These are phyloP conservation scores for Cryptus armator DNA, from an alignment of 2,888 invertebrate genomes.

Conservation along the genomic window DNA sequence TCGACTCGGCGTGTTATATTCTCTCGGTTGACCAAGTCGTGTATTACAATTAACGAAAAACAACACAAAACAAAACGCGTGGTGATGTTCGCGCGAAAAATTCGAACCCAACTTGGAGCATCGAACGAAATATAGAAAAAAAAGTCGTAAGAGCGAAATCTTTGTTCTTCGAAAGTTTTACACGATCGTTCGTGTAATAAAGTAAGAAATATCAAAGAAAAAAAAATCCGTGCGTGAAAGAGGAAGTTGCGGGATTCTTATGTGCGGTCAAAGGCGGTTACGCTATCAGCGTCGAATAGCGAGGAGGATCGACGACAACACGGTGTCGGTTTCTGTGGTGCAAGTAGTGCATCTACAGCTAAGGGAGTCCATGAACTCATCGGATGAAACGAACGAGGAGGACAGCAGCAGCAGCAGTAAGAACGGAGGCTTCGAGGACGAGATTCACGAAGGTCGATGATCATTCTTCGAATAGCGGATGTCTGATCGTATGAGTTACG, in stretches of 20 bases:
- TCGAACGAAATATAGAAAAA: too few species aligned
- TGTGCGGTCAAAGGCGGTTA: slow-evolving; percentile 70
- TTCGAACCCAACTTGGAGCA: too few species aligned
- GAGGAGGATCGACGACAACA: slow-evolving; percentile 50
- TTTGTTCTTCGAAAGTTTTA: not conserved
- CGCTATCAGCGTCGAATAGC: slow-evolving; percentile 68
- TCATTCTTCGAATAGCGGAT: slow-evolving; percentile 46
- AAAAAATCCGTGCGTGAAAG: slow-evolving; percentile 33
- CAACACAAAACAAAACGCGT: not conserved
- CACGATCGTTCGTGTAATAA: not conserved
- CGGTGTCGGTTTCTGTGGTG: slow-evolving; percentile 14
- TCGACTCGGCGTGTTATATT: not conserved
- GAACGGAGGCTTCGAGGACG: slow-evolving; percentile 57
- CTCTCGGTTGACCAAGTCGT: not conserved
- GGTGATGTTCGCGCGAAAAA: not conserved
- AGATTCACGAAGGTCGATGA: slow-evolving; percentile 45
- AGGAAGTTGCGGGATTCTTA: slow-evolving; percentile 61
- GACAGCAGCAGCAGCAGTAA: slow-evolving; percentile 64
- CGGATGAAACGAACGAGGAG: slow-evolving; percentile 73
- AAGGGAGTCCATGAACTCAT: slow-evolving; percentile 74
- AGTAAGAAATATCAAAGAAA: not conserved
- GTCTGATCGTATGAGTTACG: slow-evolving; percentile 3
- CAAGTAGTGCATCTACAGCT: slow-evolving; percentile 59
- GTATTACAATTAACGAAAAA: not conserved
- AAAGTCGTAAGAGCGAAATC: too few species aligned